Base-by-base conservation (phyloP, 2,797 vertebrate genomes). In the Staurois parvus region DNA sequence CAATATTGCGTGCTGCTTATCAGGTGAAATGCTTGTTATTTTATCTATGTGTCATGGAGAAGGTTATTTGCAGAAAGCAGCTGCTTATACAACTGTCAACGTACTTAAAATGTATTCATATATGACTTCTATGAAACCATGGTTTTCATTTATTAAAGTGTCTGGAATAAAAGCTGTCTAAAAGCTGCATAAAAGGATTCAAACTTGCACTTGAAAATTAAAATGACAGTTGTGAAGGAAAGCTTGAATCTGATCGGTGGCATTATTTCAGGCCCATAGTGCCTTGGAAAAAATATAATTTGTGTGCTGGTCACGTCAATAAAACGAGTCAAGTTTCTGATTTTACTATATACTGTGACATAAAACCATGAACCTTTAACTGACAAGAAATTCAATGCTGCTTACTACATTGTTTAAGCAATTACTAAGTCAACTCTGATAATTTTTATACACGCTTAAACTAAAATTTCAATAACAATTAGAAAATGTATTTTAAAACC, bases 21-120 rank as follows among this genome's bases (percentile, higher is more conserved):
- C 80, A 79, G 75, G 59, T 66, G n/a, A 34, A 59, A 78, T 77
- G 13, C 68, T 83, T 83, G 67, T 70, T 29, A 78, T 76, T 74
- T 78, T 83, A 83, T 78, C 80, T 83, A 62, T 73, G 48, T 82
- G 66, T 64, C 42, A 62, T 67, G n/a, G 19, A 48, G 24, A 72
- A 67, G 68, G 52, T 59, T 86, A 82, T 86, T 86, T 83, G 80
- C 75, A 74, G 82, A 79, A 86, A 83, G 75, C 85, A 86, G 85
- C 85, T 86, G 85, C 85, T 78, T 86, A 78, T 86, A 86, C 85
- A 86, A 56, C 74, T 74, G 68, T 78, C 75, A 86, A 74, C 74
- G 76, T 76, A 34, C 76, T 52, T 77, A 69, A 77, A 78, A 77
- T 52, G 9, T 24, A 42, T 42, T 72, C 24, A 19, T 52, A 42